Base-by-base conservation (phyloP, 2,888 invertebrate genomes). In the Mesopsocus fuscifrons region DNA sequence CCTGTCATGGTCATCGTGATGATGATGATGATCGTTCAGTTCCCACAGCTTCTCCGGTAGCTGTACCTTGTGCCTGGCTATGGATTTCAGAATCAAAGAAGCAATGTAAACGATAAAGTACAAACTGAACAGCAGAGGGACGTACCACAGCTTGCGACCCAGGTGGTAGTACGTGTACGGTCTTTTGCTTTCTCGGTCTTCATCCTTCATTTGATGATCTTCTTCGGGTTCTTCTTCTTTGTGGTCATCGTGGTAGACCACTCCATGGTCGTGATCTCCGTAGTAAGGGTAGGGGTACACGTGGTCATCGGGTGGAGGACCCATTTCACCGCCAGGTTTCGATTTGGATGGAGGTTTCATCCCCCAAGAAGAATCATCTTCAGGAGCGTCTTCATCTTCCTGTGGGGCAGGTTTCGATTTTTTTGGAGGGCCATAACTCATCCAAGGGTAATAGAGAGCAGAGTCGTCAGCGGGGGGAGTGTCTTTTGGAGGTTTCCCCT, bases 41-140 rank as follows among this genome's bases (percentile, higher is more conserved):
- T 38, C 38, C 38, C 57, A 57, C 8, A 59, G 46, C 32, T 53
- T 52, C 1, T 51, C 46, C 1, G 65, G 65, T 15, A 64, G 60
- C 42, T 58, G 57, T 33, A 80, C 75, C 59, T 79, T 80, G 56
- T 80, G 80, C 46, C 78, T 68, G 26, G 77, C 66, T 26, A 80
- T 70, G 3, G 78, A 76, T 57, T 79, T 79, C 21, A 79, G 64
- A 46, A 80, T 74, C 20, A 80, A 62, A 15, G 77, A 74, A 2
- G 73, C 74, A 1, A 80, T 74, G 53, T 80, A 80, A 45, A 77
- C 61, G 41, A 64, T 59, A 49, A 65, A 64, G 48, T 65, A 80
- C 11, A 79, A 73, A 55, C 78, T 78, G 55, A 80, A 80, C 57
- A 79, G 80, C 34, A 80, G 58, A 0, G 80, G 80, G 47, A 80